phyloP scores from a whole-genome alignment of 2,113 vertebrate genomes.

The Formicarius rufipectus region DNA sequence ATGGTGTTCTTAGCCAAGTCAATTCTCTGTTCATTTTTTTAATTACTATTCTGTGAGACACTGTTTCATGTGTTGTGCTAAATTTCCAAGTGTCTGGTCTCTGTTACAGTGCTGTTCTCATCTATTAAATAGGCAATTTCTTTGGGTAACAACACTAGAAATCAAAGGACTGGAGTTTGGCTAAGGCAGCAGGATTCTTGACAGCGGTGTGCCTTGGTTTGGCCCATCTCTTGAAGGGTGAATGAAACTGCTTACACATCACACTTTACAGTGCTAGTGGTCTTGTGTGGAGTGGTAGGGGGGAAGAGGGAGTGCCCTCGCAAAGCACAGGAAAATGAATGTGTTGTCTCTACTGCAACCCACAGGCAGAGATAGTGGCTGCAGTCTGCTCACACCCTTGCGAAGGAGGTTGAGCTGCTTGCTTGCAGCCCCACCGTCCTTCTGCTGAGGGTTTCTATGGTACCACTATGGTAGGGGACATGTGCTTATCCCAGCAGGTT shows the following conservation, averaged over 20 bases:
- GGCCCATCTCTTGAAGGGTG: slow-evolving; percentile 6
- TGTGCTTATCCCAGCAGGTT: not conserved
- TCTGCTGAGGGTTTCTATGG: not conserved
- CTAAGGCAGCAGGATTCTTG: slow-evolving; percentile 9
- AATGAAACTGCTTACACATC: not conserved
- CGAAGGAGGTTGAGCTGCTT: not conserved
- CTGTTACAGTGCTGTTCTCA: slow-evolving; percentile 42
- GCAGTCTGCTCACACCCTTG: slow-evolving; percentile 36
- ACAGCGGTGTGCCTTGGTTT: not conserved
- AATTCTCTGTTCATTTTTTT: slow-evolving; percentile 51
- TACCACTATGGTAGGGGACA: not conserved
- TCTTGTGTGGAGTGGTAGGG: slow-evolving; percentile 29
- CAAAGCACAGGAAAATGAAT: slow-evolving; percentile 14
- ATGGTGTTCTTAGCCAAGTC: slow-evolving; percentile 34
- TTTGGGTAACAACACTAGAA: slow-evolving; percentile 35
- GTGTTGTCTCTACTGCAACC: slow-evolving; percentile 62
- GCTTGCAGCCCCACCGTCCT: not conserved
- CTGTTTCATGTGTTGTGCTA: slow-evolving; percentile 25
- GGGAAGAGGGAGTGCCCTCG: slow-evolving; percentile 52
- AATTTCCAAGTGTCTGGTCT: slow-evolving; percentile 58
- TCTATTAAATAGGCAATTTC: slow-evolving; percentile 54
- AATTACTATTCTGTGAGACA: slow-evolving; percentile 45
- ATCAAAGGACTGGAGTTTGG: slow-evolving; percentile 12
- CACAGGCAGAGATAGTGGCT: slow-evolving; percentile 61
- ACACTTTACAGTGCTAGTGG: not conserved